Percentiles rank a stretch among this genome's conserved stretches.
Conservation (phyloP, 1,140 invertebrate species). For the Bombus pyrosoma region DNA sequence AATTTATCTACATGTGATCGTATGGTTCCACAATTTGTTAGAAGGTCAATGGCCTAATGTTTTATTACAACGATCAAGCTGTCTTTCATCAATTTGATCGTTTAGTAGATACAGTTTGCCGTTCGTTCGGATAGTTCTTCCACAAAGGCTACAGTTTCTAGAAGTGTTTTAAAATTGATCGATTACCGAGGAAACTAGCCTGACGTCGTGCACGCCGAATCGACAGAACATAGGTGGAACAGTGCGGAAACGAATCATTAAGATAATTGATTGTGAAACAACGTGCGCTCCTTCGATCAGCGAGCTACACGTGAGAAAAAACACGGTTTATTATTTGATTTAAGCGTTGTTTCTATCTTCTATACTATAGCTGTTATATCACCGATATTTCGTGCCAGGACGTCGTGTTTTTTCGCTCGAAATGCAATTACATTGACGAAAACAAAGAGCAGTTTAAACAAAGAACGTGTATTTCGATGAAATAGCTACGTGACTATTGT, state of each 20-base stretch:
- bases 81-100: neutral
- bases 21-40: neutral
- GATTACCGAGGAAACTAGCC: slow-evolving; percentile 24
- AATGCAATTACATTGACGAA: neutral
- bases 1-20: neutral
- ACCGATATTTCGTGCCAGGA: neutral
- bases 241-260: slow-evolving; percentile 41
- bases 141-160: slow-evolving; percentile 9
- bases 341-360: neutral
- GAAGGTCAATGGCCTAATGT: too few species aligned
- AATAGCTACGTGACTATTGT: slow-evolving; percentile 41
- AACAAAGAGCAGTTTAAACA: neutral
- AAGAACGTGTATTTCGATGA: neutral
- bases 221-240: slow-evolving; percentile 16
- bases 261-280: slow-evolving; percentile 37
- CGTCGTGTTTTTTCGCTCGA: neutral
- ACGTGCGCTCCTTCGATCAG: slow-evolving; percentile 12
- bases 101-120: neutral
- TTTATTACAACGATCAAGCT: neutral
- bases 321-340: neutral
- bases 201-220: neutral
- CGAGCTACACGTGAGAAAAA: neutral
- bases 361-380: neutral
- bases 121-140: neutral
- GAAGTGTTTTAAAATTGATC: slow-evolving; percentile 13